Evolutionary conservation across 35 echinoderm and acorn worm genomes (phyloP).

Genomic region (Heliocidaris erythrogramma): DNA sequence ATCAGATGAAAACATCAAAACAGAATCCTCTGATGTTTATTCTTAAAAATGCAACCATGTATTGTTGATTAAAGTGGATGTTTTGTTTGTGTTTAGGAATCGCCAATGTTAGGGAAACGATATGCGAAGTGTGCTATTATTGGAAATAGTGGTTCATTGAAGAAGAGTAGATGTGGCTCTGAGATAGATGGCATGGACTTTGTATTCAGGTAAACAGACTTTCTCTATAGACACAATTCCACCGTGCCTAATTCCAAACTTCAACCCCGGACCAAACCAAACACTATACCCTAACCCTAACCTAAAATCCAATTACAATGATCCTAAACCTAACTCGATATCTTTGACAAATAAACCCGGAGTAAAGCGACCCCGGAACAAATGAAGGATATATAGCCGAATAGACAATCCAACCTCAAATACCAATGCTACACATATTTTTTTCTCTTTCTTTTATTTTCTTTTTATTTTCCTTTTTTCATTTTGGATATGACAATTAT

Average conservation of each 20-base stretch:
- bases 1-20: neutral
- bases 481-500: too few species aligned
- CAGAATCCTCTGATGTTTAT: neutral
- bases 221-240: too few species aligned
- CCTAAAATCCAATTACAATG: too few species aligned
- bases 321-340: too few species aligned
- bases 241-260: too few species aligned
- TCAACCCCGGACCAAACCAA: too few species aligned
- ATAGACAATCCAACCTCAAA: neutral
- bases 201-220: slow-evolving; percentile 43
- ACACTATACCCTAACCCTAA: too few species aligned
- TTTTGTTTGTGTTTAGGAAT: neutral
- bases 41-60: neutral
- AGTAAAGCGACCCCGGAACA: too few species aligned
- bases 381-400: too few species aligned
- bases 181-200: slow-evolving; percentile 40
- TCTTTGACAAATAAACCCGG: too few species aligned
- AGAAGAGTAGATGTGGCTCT: slow-evolving; percentile 30
- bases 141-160: neutral
- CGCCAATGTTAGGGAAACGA: neutral
- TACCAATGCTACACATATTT: neutral
- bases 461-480: too few species aligned
- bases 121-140: neutral
- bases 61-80: neutral
- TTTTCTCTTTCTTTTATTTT: too few species aligned